Conservation (phyloP, 2,797 vertebrate genomes). For the Sebastes itinus region DNA sequence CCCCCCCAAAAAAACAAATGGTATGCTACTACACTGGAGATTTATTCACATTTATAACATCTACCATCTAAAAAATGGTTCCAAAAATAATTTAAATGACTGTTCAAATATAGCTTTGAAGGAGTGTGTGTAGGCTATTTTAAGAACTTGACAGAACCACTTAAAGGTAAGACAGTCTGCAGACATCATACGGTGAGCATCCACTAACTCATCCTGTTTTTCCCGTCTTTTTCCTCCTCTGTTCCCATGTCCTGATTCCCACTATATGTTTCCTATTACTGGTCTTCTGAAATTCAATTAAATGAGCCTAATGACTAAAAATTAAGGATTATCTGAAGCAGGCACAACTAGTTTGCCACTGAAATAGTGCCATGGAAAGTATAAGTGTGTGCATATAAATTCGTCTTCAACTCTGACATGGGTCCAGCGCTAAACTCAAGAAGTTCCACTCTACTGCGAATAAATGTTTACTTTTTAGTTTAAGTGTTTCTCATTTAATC, state of each 20-base stretch:
- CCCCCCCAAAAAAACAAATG: neutral
- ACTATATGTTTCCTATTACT: constrained; percentile 10
- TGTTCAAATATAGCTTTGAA: neutral
- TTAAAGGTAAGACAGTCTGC: neutral
- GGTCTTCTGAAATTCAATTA: constrained; percentile 30
- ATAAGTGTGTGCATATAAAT: constrained; percentile 2
- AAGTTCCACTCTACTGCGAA: constrained; percentile 4
- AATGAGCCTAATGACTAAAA: constrained; percentile 32
- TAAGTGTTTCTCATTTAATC: constrained; percentile 22
- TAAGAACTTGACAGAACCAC: constrained; percentile 1
- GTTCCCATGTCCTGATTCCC: neutral
- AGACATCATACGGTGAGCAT: constrained; percentile 11
- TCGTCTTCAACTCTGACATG: neutral
- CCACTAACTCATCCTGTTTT: constrained; percentile 4
- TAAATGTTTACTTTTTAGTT: constrained; percentile 43
- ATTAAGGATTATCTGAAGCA: constrained; percentile 31
- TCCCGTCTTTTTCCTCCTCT: neutral
- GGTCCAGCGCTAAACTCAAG: neutral
- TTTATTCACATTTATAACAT: neutral
- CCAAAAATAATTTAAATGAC: neutral
- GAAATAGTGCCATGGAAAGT: constrained; percentile 47
- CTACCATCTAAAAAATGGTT: neutral
- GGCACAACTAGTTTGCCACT: constrained; percentile 36
- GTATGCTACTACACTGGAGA: neutral
- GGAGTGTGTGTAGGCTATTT: neutral